phyloP scores from a whole-genome alignment of 2,888 invertebrate genomes.

The Ditula angustiorana region DNA sequence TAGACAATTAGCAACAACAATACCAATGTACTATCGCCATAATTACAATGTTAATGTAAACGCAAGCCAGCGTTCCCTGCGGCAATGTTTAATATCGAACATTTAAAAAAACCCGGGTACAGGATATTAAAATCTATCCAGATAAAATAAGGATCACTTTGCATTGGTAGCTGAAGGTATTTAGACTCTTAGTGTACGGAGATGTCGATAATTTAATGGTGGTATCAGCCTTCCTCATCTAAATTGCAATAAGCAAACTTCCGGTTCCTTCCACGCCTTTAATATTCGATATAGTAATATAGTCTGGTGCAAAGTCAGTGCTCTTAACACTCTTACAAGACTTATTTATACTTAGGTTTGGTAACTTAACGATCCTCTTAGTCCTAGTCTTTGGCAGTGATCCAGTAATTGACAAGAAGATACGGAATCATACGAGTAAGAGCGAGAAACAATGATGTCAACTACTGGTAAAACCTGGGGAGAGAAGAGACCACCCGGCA shows the following conservation, averaged over 20 bases:
- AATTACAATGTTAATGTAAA: slow-evolving; percentile 40
- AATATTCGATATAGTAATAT: slow-evolving; percentile 9
- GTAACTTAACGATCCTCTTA: no score
- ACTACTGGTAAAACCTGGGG: no score
- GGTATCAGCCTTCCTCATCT: slow-evolving; percentile 75
- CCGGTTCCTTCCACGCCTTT: slow-evolving; percentile 67
- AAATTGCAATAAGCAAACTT: slow-evolving; percentile 78
- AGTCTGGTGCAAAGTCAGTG: no score
- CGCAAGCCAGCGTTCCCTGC: slow-evolving; percentile 42
- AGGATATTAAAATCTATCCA: not conserved
- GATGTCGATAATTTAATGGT: slow-evolving; percentile 48
- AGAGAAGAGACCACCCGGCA: no score
- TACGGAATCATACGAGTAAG: no score
- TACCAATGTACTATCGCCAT: slow-evolving; percentile 26
- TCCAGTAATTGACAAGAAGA: no score
- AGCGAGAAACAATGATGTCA: no score
- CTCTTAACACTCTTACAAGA: no score
- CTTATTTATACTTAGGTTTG: no score
- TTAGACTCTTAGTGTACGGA: not conserved
- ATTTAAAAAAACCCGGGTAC: not conserved
- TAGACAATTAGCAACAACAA: slow-evolving; percentile 34
- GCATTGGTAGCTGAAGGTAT: not conserved
- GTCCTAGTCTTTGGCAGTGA: no score
- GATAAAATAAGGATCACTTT: not conserved
- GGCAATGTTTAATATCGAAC: slow-evolving; percentile 40